Conservation (phyloP, 2,797 vertebrate genomes). For the Sphenopsis melanotis region DNA sequence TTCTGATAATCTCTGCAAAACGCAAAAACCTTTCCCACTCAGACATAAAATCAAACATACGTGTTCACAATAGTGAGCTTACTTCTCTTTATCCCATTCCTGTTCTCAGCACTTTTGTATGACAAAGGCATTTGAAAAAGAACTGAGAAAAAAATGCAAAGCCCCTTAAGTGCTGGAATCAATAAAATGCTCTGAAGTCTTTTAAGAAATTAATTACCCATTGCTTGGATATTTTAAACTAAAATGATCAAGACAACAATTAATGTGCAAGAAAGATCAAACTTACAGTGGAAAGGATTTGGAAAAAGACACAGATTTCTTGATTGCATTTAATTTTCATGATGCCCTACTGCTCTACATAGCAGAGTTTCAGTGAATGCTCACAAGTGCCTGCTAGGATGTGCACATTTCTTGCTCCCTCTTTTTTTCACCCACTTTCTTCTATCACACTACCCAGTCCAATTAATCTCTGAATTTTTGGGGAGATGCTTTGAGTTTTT, state of each 20-base stretch:
- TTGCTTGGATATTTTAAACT: conserved; percentile 15
- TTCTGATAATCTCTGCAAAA: background rate
- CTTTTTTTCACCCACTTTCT: background rate
- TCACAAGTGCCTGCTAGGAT: background rate
- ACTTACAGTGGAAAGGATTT: background rate
- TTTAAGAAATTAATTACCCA: background rate
- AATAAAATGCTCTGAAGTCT: conserved; percentile 1
- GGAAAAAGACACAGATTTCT: background rate
- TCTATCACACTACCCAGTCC: background rate
- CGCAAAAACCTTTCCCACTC: background rate
- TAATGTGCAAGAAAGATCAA: conserved; percentile 1
- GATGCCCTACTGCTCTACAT: background rate
- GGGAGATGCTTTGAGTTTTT: background rate
- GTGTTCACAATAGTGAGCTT: background rate
- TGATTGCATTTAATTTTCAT: background rate
- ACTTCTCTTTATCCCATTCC: background rate
- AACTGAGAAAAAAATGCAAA: background rate
- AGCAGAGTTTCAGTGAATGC: background rate
- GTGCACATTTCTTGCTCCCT: background rate
- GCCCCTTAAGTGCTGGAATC: background rate
- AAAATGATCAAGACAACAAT: background rate
- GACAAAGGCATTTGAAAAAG: background rate
- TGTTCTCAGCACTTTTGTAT: background rate
- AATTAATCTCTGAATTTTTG: background rate
- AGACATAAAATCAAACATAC: background rate